Evolutionary conservation across 2,797 vertebrate species (phyloP).

Genomic region (Chrosomus eos): DNA sequence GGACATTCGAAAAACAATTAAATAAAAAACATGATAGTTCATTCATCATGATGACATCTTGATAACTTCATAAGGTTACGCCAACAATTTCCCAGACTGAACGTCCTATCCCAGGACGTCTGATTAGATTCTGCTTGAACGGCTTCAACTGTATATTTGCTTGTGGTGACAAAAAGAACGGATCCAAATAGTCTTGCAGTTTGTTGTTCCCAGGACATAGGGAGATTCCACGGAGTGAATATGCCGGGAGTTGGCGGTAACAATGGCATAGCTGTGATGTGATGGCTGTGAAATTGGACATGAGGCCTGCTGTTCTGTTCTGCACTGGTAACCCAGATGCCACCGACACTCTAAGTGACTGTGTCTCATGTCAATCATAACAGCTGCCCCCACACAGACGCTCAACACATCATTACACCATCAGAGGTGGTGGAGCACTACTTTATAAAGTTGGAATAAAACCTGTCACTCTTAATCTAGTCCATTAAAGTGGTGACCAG

Average conservation of each 20-base stretch:
- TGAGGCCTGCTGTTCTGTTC: conserved; percentile 46
- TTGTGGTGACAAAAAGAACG: conserved; percentile 11
- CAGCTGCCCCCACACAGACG: conserved; percentile 7
- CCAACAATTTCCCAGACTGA: not conserved
- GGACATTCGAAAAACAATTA: conserved; percentile 4
- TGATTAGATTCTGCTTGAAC: conserved; percentile 8
- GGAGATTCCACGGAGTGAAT: not conserved
- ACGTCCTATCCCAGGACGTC: not conserved
- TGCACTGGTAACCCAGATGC: conserved; percentile 45
- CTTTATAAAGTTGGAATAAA: conserved; percentile 28
- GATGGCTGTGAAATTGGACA: conserved; percentile 56
- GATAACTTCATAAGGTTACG: not conserved
- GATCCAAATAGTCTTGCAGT: conserved; percentile 6
- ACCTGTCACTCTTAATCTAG: conserved; percentile 27
- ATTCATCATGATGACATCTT: conserved; percentile 33
- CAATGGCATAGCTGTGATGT: conserved; percentile 38
- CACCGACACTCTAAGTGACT: conserved; percentile 23
- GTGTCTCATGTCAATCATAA: conserved; percentile 40
- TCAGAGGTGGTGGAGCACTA: not conserved
- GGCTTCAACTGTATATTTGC: not conserved
- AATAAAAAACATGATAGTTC: not conserved
- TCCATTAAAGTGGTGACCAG: conserved; percentile 33
- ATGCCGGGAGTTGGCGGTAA: conserved; percentile 19
- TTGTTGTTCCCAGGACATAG: conserved; percentile 12
- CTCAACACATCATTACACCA: conserved; percentile 28